Conservation (phyloP, 2,113 vertebrate genomes). For the Caranx melampygus region DNA sequence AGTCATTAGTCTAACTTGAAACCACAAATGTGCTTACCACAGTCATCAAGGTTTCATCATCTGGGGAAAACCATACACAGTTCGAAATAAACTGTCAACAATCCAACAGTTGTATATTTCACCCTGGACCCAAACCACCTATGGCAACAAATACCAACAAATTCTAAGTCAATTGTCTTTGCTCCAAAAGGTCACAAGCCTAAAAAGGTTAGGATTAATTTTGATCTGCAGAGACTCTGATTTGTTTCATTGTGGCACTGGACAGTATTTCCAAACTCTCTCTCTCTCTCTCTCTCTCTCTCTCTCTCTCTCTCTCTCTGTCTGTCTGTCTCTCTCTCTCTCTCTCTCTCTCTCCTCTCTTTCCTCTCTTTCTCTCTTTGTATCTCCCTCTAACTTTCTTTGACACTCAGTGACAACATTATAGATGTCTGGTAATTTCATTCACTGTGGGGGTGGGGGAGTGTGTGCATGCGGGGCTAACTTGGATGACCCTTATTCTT, state of each 20-base stretch:
- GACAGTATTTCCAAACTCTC: too few relatives aligned
- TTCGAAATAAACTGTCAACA: too few relatives aligned
- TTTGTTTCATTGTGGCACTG: not conserved
- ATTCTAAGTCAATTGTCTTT: too few relatives aligned
- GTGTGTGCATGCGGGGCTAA: not conserved
- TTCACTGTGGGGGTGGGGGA: not conserved
- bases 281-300: too few relatives aligned
- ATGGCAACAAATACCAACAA: not conserved
- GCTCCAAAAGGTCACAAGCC: too few relatives aligned
- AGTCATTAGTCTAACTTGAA: too few relatives aligned
- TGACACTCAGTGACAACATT: conserved; percentile 4
- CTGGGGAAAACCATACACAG: too few relatives aligned
- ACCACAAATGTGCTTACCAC: too few relatives aligned
- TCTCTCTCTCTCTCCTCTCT: not conserved
- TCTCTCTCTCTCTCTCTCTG: too few relatives aligned
- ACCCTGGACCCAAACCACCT: not conserved
- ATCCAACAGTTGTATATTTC: too few relatives aligned
- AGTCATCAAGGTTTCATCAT: too few relatives aligned
- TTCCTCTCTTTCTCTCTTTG: not conserved
- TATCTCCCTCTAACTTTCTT: not conserved
- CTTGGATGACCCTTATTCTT: not conserved
- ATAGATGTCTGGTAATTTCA: conserved; percentile 1
- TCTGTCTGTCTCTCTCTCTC: too few relatives aligned
- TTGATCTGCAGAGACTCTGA: not conserved
- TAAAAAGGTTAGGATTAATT: not conserved